Evolutionary conservation across 2,888 invertebrate genomes (phyloP), one percentile per base, ranked within the genome.

Genomic region (Strigamia crassipes): DNA sequence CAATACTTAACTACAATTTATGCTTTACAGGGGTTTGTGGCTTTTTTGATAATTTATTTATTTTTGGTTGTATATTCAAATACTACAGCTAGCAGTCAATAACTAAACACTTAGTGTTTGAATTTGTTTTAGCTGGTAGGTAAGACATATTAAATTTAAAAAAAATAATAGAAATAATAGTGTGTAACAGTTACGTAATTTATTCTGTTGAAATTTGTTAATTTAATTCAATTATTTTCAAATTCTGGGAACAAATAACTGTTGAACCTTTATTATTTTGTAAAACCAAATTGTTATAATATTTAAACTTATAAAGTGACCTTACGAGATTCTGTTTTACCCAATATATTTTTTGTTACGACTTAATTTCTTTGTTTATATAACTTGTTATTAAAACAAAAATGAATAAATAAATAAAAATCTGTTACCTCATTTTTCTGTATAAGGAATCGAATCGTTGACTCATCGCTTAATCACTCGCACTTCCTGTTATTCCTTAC

Each of bases 241-340:
- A 56, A n/a, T 56, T 56, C n/a, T 18, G 56, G 9, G n/a, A 56
- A 9, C n/a, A 46, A 10, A 42, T 42, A 42, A 42, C 15, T 42
- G 15, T 38, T 38, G 6, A 38, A 38, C 38, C 38, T 38, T 38
- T 9, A 38, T 38, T 38, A 10, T 38, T 38, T 38, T 38, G 10
- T 38, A 9, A 38, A 38, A 38, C 10, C 46, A 46, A 61, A 61
- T 61, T 31, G 73, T 15, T 73, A 73, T 56, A 18, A n/a, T 73
- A 73, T 15, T 31, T 15, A 73, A 23, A 73, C 27, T 31, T 73
- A n/a, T 12, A 73, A 73, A 73, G 73, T 73, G 73, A 10, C 73
- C 73, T 73, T 73, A 73, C 23, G 73, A 73, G 31, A 73, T 27
- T 31, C 8, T 73, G 73, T 73, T 73, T 38, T 61, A 61, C n/a